phyloP scores from a whole-genome alignment of 1,140 invertebrate species.

The Polyergus mexicanus region DNA sequence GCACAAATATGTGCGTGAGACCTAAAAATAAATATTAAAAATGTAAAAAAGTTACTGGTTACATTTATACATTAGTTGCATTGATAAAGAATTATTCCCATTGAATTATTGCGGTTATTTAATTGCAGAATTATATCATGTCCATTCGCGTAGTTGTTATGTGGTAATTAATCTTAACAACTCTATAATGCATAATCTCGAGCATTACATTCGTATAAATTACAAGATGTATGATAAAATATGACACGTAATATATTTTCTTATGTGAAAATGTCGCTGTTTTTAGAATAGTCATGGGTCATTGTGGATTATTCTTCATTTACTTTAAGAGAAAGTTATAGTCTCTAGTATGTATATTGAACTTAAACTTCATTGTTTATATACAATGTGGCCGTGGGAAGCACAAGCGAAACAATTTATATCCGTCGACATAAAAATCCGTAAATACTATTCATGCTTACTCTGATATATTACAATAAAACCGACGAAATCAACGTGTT shows the following conservation, averaged over 20 bases:
- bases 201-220: constrained; percentile 14
- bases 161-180: constrained; percentile 67
- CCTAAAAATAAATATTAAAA: not conserved
- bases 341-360: not conserved
- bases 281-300: not conserved
- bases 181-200: constrained; percentile 60
- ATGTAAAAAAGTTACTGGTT: not conserved
- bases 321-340: constrained; percentile 11
- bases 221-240: not conserved
- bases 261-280: not conserved
- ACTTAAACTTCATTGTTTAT: constrained; percentile 19
- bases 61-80: not conserved
- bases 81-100: not conserved
- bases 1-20: not conserved
- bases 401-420: not conserved
- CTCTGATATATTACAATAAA: not conserved
- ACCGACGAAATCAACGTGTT: not conserved
- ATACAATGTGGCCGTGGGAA: not conserved
- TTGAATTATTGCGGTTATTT: constrained; percentile 9
- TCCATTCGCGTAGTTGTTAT: not conserved
- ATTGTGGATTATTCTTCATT: constrained; percentile 32
- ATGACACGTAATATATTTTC: not conserved
- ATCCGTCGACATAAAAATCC: not conserved
- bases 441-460: not conserved
- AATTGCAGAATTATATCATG: constrained; percentile 39